Evolutionary conservation across 2,888 invertebrate species (phyloP).

Genomic region (Bugula neritina): DNA sequence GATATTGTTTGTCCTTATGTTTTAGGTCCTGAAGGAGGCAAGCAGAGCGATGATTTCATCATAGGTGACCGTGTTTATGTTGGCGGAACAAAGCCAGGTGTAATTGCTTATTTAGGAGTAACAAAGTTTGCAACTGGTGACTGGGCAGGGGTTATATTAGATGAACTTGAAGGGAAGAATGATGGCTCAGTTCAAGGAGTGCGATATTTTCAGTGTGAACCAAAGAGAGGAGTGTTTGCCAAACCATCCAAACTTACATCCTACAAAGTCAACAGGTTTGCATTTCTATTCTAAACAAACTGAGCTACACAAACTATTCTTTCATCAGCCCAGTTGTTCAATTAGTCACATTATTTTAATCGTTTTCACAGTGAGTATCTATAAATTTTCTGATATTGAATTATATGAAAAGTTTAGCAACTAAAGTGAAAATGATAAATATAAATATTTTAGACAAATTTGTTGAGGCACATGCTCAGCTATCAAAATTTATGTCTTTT

Average conservation of each 20-base stretch:
- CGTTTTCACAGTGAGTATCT: too few species aligned
- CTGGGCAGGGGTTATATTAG: slow-evolving; percentile 53
- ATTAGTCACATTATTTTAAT: too few species aligned
- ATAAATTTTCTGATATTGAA: too few species aligned
- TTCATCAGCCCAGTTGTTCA: too few species aligned
- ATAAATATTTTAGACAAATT: too few species aligned
- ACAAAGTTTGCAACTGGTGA: slow-evolving; percentile 53
- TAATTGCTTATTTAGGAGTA: slow-evolving; percentile 52
- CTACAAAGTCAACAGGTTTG: slow-evolving; percentile 29
- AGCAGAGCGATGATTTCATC: slow-evolving; percentile 79
- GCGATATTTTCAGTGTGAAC: slow-evolving; percentile 52
- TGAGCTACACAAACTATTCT: too few species aligned
- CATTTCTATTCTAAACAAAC: too few species aligned
- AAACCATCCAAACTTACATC: slow-evolving; percentile 66
- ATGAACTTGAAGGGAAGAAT: slow-evolving; percentile 52
- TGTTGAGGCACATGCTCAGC: too few species aligned
- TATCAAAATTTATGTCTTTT: too few species aligned
- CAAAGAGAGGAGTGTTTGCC: slow-evolving; percentile 52
- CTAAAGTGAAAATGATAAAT: too few species aligned
- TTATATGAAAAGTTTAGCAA: too few species aligned
- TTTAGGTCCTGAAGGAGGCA: slow-evolving; percentile 14
- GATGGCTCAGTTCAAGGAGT: slow-evolving; percentile 52
- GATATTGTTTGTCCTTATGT: neutral
- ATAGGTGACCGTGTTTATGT: slow-evolving; percentile 87
- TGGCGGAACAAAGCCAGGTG: slow-evolving; percentile 50